Evolutionary conservation across 2,113 vertebrate genomes (phyloP).

Genomic region (Seriola rivoliana): DNA sequence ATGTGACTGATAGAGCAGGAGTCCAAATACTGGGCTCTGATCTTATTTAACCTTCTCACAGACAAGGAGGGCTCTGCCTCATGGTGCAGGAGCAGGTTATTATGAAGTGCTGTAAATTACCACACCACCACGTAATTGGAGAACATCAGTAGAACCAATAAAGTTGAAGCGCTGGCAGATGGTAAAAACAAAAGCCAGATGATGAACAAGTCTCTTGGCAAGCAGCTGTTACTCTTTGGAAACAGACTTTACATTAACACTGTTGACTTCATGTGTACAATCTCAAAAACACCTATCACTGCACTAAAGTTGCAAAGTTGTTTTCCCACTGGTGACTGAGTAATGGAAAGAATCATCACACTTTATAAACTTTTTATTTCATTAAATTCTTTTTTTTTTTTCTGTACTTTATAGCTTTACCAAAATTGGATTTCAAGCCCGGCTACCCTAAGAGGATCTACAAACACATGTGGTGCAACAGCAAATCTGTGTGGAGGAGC

Average conservation of each 20-base stretch:
- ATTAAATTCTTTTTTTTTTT: constrained; percentile 10
- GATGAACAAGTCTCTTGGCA: constrained; percentile 51
- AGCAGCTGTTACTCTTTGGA: constrained; percentile 50
- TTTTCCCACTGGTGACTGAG: constrained; percentile 32
- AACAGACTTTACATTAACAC: constrained; percentile 33
- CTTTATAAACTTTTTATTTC: constrained; percentile 63
- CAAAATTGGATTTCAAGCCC: constrained; percentile 80
- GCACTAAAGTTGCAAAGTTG: constrained; percentile 47
- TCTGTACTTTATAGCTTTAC: constrained; percentile 65
- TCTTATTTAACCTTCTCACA: constrained; percentile 35
- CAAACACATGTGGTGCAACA: constrained; percentile 72
- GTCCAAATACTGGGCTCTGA: constrained; percentile 26
- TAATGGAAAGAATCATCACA: constrained; percentile 62
- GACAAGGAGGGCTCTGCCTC: constrained; percentile 11
- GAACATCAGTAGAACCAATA: constrained; percentile 48
- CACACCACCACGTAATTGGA: constrained; percentile 46
- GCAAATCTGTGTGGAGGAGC: constrained; percentile 65
- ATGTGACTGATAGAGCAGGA: constrained; percentile 14
- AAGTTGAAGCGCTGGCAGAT: constrained; percentile 48
- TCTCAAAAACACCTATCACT: constrained; percentile 12
- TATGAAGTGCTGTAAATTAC: constrained; percentile 50
- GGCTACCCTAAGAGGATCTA: constrained; percentile 77
- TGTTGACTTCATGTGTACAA: constrained; percentile 15
- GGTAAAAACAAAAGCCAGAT: constrained; percentile 54
- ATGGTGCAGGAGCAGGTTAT: constrained; percentile 36